These are phyloP conservation scores for Spodoptera picta DNA, from an alignment of 2,888 invertebrate genomes.

Conservation along the genomic window DNA sequence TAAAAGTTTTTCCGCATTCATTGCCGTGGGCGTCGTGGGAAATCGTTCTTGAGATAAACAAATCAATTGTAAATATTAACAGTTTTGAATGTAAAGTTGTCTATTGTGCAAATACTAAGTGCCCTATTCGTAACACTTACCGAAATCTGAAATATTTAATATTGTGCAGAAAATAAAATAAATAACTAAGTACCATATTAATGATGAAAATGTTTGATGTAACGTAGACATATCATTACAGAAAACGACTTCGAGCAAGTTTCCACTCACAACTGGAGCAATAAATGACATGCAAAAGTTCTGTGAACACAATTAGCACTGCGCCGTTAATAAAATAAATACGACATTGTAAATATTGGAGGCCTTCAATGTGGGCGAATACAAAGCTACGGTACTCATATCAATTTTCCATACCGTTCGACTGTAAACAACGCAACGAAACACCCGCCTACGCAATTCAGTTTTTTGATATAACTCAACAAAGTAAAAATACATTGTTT, in stretches of 20 bases:
- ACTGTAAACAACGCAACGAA: slow-evolving; percentile 40
- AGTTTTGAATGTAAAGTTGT: no score
- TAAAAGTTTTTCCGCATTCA: background rate
- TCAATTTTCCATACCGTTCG: slow-evolving; percentile 35
- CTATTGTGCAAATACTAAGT: no score
- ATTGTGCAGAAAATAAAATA: no score
- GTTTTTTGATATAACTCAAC: slow-evolving; percentile 36
- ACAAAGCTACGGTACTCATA: slow-evolving; percentile 37
- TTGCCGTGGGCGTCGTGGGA: background rate
- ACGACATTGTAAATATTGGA: slow-evolving; percentile 16
- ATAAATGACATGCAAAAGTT: background rate
- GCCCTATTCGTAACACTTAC: no score
- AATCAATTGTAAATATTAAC: no score
- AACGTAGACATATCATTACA: no score
- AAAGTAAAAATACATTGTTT: slow-evolving; percentile 37
- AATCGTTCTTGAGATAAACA: background rate
- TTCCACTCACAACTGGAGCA: no score
- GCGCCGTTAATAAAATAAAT: slow-evolving; percentile 4
- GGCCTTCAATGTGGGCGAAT: slow-evolving; percentile 22
- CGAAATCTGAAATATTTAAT: no score
- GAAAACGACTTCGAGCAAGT: no score
- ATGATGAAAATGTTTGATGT: no score
- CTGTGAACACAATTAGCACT: background rate
- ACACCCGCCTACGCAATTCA: slow-evolving; percentile 46
- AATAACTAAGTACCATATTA: no score